These are phyloP conservation scores for Sesia apiformis DNA, from an alignment of 2,888 invertebrate species.

Conservation along the genomic window DNA sequence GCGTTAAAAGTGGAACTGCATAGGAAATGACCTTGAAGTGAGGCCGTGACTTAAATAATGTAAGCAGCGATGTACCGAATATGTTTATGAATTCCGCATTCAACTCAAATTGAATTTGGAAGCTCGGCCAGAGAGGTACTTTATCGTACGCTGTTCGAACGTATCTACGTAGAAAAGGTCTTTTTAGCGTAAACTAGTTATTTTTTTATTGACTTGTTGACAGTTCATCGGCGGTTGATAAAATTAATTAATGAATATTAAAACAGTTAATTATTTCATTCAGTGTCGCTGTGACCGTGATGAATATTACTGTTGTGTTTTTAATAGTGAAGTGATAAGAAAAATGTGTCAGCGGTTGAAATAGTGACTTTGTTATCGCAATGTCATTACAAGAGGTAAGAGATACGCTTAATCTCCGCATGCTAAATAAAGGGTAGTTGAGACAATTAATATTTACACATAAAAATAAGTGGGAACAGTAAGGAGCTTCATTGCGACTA, in stretches of 20 bases:
- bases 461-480: too few relatives aligned
- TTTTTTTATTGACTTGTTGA: too few relatives aligned
- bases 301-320: not conserved
- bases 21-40: slow-evolving; percentile 42
- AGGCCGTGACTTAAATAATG: slow-evolving; percentile 31
- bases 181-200: too few relatives aligned
- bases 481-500: too few relatives aligned
- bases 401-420: slow-evolving; percentile 3
- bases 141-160: too few relatives aligned
- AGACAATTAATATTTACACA: too few relatives aligned
- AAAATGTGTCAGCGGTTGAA: slow-evolving; percentile 41
- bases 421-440: not conserved
- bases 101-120: slow-evolving; percentile 15
- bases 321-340: slow-evolving; percentile 30
- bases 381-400: slow-evolving; percentile 68
- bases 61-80: slow-evolving; percentile 39
- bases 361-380: slow-evolving; percentile 31
- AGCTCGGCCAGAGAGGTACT: too few relatives aligned
- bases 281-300: too few relatives aligned
- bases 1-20: slow-evolving; percentile 39
- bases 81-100: slow-evolving; percentile 45
- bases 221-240: not conserved
- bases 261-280: not conserved
- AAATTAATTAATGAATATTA: not conserved
- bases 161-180: too few relatives aligned